These are phyloP conservation scores for Bettongia penicillata DNA, from an alignment of 2,113 vertebrate species.

Conservation along the genomic window DNA sequence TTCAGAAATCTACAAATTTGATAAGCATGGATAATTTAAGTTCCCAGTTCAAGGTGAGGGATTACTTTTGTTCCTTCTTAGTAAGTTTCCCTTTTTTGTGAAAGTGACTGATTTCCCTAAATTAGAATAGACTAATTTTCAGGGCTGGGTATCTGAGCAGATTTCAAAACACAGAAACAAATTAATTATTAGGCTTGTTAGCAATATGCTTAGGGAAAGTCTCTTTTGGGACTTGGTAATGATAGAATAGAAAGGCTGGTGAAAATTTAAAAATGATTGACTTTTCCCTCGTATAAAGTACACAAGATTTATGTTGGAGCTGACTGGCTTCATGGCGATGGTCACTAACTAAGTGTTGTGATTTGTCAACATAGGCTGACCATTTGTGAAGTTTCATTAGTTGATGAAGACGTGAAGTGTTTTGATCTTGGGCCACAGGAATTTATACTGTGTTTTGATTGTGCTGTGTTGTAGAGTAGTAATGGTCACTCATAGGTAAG, in stretches of 20 bases:
- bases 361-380: not conserved
- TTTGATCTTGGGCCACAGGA: not conserved
- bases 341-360: not conserved
- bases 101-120: not conserved
- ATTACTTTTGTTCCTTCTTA: not conserved
- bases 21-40: not conserved
- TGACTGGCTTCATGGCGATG: not conserved
- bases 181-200: not conserved
- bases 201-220: not conserved
- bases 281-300: not conserved
- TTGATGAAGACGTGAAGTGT: not conserved
- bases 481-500: not conserved
- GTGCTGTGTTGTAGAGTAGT: not conserved
- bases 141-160: not conserved
- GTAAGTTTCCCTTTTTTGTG: too few relatives aligned
- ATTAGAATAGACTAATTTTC: not conserved
- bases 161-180: not conserved
- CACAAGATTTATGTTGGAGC: not conserved
- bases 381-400: not conserved
- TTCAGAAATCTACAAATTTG: not conserved
- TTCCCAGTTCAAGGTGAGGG: not conserved
- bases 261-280: not conserved
- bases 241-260: not conserved
- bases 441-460: not conserved
- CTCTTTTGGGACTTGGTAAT: not conserved